Conservation (phyloP, 2,888 invertebrate species). For the Dermolepida albohirtum region DNA sequence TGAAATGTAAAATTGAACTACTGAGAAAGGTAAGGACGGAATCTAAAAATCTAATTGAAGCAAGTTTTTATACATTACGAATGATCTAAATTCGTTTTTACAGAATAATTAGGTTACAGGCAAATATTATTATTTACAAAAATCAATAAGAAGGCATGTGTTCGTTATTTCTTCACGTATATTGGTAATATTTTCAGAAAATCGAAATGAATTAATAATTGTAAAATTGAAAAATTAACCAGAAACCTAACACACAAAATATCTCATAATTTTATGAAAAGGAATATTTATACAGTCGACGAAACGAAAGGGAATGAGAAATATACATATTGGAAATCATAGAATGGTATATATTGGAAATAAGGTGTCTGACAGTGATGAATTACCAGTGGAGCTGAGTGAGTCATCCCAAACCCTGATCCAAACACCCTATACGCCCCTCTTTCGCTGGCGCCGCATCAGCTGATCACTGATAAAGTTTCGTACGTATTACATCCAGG, state of each 20-base stretch:
- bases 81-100: too few species aligned
- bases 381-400: slow-evolving; percentile 62
- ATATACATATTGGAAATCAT: slow-evolving; percentile 65
- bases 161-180: too few species aligned
- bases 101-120: too few species aligned
- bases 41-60: too few species aligned
- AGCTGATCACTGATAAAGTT: slow-evolving; percentile 56
- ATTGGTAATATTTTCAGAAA: too few species aligned
- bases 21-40: too few species aligned
- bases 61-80: too few species aligned
- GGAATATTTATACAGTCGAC: slow-evolving; percentile 31
- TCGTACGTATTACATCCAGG: slow-evolving; percentile 43
- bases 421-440: slow-evolving; percentile 43
- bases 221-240: slow-evolving; percentile 11
- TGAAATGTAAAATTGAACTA: too few species aligned
- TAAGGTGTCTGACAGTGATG: slow-evolving; percentile 66
- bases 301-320: slow-evolving; percentile 55
- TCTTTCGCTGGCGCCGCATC: slow-evolving; percentile 54
- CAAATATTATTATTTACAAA: too few species aligned
- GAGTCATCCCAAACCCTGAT: slow-evolving; percentile 59
- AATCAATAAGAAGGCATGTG: too few species aligned
- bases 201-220: too few species aligned
- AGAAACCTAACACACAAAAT: slow-evolving; percentile 10
- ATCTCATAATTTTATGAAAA: slow-evolving; percentile 28
- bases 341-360: slow-evolving; percentile 64